Evolutionary conservation across 2,113 vertebrate genomes (phyloP).

Genomic region (Cephalopterus ornatus): DNA sequence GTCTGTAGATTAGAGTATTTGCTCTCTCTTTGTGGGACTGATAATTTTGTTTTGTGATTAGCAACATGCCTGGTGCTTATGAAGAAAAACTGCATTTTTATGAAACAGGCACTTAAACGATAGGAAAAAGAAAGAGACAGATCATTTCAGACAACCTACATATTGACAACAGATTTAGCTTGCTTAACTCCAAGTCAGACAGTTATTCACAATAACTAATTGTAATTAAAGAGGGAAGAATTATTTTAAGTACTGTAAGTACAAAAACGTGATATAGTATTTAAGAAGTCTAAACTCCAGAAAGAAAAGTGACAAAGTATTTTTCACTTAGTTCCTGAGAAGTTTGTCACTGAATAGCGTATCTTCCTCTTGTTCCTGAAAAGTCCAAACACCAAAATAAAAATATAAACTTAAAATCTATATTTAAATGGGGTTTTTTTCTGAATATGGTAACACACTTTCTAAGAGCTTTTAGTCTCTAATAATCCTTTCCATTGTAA

Average conservation of each 20-base stretch:
- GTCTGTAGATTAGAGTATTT: not conserved
- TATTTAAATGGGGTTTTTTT: not conserved
- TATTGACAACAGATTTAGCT: not conserved
- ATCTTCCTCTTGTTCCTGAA: not conserved
- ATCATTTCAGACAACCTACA: not conserved
- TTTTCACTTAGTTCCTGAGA: not conserved
- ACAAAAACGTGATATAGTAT: not conserved
- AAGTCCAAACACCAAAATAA: not conserved
- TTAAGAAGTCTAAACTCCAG: not conserved
- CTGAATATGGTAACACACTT: not conserved
- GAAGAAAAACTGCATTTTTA: not conserved
- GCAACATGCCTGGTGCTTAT: not conserved
- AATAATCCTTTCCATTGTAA: not conserved
- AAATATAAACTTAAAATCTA: not conserved
- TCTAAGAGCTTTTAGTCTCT: not conserved
- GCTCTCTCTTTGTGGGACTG: not conserved
- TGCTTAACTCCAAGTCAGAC: not conserved
- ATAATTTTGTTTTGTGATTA: not conserved
- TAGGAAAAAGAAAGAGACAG: not conserved
- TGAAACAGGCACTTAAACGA: not conserved
- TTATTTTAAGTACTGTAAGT: not conserved
- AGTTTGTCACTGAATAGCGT: accelerated
- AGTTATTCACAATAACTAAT: not conserved
- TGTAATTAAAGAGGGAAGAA: not conserved
- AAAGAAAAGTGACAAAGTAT: not conserved